A percentile compares a stretch with the other conserved stretches of the same genome.
These are phyloP conservation scores for Rhabdornis inornatus DNA, from an alignment of 2,113 vertebrate genomes.

Conservation along the genomic window DNA sequence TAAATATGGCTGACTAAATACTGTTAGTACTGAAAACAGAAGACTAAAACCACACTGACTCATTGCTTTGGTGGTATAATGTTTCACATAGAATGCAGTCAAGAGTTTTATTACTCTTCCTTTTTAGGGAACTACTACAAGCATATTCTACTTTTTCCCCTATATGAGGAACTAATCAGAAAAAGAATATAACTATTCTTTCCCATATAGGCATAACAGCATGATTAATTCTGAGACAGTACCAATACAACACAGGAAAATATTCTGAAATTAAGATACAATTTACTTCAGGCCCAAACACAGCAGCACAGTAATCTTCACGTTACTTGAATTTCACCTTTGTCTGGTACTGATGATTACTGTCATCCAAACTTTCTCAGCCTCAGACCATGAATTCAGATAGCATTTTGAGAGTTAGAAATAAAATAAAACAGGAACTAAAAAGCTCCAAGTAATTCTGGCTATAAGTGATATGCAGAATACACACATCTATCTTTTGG, in stretches of 20 bases:
- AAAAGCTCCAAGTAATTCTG: slow-evolving; percentile 31
- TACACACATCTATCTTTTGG: background rate
- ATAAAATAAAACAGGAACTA: background rate
- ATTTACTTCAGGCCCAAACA: slow-evolving; percentile 35
- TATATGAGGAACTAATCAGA: background rate
- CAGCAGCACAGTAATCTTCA: background rate
- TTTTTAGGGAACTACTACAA: background rate
- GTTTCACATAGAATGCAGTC: background rate
- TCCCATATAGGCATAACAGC: background rate
- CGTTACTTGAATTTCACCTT: background rate
- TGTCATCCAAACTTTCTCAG: background rate
- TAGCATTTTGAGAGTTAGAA: background rate
- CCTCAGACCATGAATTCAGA: slow-evolving; percentile 27
- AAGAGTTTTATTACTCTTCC: background rate
- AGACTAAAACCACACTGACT: slow-evolving; percentile 26
- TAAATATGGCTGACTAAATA: slow-evolving; percentile 58
- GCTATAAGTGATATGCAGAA: background rate
- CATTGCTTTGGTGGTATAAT: background rate
- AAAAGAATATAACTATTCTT: background rate
- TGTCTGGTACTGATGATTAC: background rate
- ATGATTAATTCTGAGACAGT: slow-evolving; percentile 28
- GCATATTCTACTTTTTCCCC: background rate
- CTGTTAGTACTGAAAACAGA: slow-evolving; percentile 39
- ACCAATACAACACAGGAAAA: background rate
- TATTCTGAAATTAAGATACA: slow-evolving; percentile 26